Evolutionary conservation across 2,888 invertebrate genomes (phyloP).

Genomic region (Papilio elwesi): DNA sequence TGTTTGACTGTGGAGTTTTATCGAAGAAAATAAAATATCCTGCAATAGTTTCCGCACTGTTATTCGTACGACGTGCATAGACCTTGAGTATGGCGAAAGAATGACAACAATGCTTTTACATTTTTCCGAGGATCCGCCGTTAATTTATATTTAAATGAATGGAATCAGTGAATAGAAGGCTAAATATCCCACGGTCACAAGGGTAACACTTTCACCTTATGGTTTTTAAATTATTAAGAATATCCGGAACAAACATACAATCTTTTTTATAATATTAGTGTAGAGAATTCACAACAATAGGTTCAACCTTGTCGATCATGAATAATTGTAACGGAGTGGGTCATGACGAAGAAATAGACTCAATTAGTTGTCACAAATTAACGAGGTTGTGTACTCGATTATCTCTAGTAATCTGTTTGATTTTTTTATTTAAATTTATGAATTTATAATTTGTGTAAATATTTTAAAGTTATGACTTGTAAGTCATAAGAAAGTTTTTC

Average conservation of each 20-base stretch:
- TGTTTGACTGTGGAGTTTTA: neutral
- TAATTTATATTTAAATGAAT: slow-evolving; percentile 5
- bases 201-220: no score
- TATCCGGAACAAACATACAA: no score
- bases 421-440: no score
- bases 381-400: slow-evolving; percentile 1
- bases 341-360: slow-evolving; percentile 1
- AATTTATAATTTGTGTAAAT: no score
- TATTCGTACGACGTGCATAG: slow-evolving; percentile 1
- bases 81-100: slow-evolving; percentile 5
- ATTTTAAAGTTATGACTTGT: no score
- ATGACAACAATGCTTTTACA: slow-evolving; percentile 7
- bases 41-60: slow-evolving; percentile 6
- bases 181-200: slow-evolving; percentile 1
- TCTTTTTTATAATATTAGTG: no score
- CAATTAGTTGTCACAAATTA: neutral
- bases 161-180: neutral
- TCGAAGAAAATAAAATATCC: neutral
- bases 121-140: slow-evolving; percentile 9
- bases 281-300: slow-evolving; percentile 7
- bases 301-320: slow-evolving; percentile 10
- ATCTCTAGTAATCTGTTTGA: no score
- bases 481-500: neutral
- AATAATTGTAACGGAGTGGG: slow-evolving; percentile 13
- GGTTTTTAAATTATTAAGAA: no score